A percentile compares a stretch with the other conserved stretches of the same genome.
Evolutionary conservation across 2,888 invertebrate genomes (phyloP).

Genomic region (Ormyrus rosae): DNA sequence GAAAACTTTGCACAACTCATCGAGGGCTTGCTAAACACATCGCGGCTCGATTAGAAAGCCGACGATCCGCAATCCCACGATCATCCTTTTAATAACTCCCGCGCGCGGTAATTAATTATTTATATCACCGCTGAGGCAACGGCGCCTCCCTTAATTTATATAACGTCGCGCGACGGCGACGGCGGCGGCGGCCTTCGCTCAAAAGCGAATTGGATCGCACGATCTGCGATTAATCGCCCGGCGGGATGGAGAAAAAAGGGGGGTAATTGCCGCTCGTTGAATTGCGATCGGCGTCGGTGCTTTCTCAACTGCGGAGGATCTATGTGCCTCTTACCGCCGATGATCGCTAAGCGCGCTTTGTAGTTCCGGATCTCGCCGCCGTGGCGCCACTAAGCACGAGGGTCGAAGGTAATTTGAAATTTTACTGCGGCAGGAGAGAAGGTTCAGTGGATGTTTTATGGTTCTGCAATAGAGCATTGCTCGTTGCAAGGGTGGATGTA

Average conservation of each 20-base stretch:
- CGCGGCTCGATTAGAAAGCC: no score
- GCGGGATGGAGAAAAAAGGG: background rate
- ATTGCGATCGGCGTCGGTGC: background rate
- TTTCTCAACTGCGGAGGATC: background rate
- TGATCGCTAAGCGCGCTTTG: slow-evolving; percentile 4
- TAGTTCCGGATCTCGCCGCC: background rate
- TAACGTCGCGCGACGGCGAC: background rate
- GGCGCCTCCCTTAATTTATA: slow-evolving; percentile 25
- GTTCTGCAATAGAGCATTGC: no score
- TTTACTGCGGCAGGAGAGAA: no score
- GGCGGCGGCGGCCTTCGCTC: slow-evolving; percentile 1
- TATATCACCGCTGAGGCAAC: slow-evolving; percentile 11
- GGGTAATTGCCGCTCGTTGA: slow-evolving; percentile 30
- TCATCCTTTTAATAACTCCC: background rate
- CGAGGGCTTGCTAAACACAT: no score
- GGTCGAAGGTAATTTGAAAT: no score
- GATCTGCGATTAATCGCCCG: slow-evolving; percentile 28
- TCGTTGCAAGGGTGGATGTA: no score
- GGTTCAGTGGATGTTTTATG: no score
- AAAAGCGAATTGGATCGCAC: slow-evolving; percentile 16
- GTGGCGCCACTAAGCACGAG: slow-evolving; percentile 19
- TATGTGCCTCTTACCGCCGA: slow-evolving; percentile 15
- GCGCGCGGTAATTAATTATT: slow-evolving; percentile 36
- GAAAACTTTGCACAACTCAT: no score
- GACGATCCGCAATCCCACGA: background rate